Percentiles rank a stretch among this genome's conserved stretches.
phyloP scores from a whole-genome alignment of 2,797 vertebrate genomes.

The Sylvia borin region DNA sequence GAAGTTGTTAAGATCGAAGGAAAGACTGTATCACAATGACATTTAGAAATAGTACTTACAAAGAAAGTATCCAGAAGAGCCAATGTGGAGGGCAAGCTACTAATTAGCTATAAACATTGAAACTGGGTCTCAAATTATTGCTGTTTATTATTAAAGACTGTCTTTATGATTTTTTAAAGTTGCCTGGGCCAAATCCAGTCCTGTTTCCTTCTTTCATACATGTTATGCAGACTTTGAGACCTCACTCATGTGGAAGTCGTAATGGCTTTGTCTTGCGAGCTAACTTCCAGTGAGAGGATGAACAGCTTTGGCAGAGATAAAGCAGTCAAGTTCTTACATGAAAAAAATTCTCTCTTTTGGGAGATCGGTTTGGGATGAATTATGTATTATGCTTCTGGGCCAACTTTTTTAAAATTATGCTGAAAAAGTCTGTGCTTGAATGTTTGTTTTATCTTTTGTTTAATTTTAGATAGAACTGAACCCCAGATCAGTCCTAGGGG shows the following conservation, averaged over 20 bases:
- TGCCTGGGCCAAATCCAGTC: background rate
- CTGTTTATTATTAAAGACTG: background rate
- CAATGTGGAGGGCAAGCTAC: background rate
- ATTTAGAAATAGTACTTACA: background rate
- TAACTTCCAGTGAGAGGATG: background rate
- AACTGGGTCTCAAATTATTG: background rate
- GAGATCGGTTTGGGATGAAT: conserved; percentile 34
- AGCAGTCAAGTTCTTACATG: background rate
- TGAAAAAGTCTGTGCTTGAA: conserved; percentile 20
- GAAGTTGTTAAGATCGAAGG: background rate
- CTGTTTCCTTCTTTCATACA: background rate
- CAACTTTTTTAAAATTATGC: background rate
- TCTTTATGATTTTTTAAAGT: background rate
- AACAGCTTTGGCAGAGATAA: conserved; percentile 17
- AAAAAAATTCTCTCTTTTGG: conserved; percentile 28
- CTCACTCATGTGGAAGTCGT: background rate
- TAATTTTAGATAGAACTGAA: conserved; percentile 33
- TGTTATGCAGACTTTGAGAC: background rate
- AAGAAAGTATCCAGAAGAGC: background rate
- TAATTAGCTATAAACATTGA: background rate
- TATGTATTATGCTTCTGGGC: conserved; percentile 30
- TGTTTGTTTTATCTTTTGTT: conserved; percentile 44
- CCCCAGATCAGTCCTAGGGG: background rate
- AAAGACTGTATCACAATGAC: background rate
- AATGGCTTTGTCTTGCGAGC: conserved; percentile 5